Evolutionary conservation across 2,113 vertebrate genomes (phyloP).

Genomic region (Lagopus muta): DNA sequence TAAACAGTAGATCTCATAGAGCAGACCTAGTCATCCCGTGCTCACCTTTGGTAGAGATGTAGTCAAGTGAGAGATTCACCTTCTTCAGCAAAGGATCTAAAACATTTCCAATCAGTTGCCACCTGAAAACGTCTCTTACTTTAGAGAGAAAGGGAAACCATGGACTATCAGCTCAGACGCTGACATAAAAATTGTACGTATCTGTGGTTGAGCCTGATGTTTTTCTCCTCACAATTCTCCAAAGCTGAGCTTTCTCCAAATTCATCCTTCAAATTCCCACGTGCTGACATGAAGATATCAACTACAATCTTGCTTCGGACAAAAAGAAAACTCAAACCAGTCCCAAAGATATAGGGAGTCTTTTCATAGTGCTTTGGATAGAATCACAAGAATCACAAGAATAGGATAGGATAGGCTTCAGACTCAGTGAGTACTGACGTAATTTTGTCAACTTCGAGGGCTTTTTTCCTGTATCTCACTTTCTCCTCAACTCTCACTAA

Average conservation of each 20-base stretch:
- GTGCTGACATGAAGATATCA: background rate
- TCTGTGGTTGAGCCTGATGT: background rate
- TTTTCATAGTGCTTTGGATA: background rate
- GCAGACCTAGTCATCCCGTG: background rate
- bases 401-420: background rate
- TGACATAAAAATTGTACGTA: background rate
- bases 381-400: too few relatives aligned
- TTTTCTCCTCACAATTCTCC: rapidly evolving
- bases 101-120: background rate
- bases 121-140: background rate
- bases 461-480: background rate
- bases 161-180: background rate
- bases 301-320: background rate
- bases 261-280: background rate
- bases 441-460: background rate
- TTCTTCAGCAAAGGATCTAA: background rate
- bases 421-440: background rate
- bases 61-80: background rate
- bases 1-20: background rate
- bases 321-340: background rate
- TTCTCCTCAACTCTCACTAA: background rate
- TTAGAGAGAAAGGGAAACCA: background rate
- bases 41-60: background rate
- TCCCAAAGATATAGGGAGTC: background rate
- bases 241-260: background rate